Percentiles rank a stretch among this genome's conserved stretches.
These are phyloP conservation scores for Melinaea marsaeus DNA, from an alignment of 2,888 invertebrate genomes.

Conservation along the genomic window DNA sequence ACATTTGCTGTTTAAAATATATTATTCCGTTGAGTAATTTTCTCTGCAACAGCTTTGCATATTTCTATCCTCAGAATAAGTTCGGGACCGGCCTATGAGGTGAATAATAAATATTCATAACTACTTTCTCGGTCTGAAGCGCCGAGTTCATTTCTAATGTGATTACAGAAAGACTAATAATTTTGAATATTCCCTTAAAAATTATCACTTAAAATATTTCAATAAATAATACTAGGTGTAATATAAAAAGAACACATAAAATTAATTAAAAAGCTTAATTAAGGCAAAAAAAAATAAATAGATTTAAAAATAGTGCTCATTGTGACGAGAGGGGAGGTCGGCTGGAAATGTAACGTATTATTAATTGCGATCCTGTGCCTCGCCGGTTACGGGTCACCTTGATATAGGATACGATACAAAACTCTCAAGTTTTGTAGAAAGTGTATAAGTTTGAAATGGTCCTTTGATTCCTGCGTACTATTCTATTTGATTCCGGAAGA, in stretches of 20 bases:
- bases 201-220: too few species aligned
- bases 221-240: too few species aligned
- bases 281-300: too few species aligned
- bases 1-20: conserved; percentile 18
- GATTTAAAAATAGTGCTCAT: too few species aligned
- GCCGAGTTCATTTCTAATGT: conserved; percentile 36
- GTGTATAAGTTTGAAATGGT: conserved; percentile 16
- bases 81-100: conserved; percentile 31
- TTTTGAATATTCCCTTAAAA: conserved; percentile 8
- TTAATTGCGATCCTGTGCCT: conserved; percentile 22
- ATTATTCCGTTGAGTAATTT: conserved; percentile 26
- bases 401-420: not conserved
- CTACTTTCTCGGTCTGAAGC: conserved; percentile 34
- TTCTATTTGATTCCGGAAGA: not conserved
- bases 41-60: conserved; percentile 28
- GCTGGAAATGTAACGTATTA: conserved; percentile 22
- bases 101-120: conserved; percentile 40
- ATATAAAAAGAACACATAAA: too few species aligned
- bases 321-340: not conserved
- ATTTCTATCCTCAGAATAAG: conserved; percentile 28
- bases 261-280: too few species aligned
- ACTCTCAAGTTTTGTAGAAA: conserved; percentile 10
- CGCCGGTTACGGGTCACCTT: not conserved
- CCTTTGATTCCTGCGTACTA: conserved; percentile 15
- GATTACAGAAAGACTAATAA: conserved; percentile 26